Percentiles rank a stretch among this genome's conserved stretches.
Evolutionary conservation across 2,888 invertebrate species (phyloP).

Genomic region (Leucophenga montana): DNA sequence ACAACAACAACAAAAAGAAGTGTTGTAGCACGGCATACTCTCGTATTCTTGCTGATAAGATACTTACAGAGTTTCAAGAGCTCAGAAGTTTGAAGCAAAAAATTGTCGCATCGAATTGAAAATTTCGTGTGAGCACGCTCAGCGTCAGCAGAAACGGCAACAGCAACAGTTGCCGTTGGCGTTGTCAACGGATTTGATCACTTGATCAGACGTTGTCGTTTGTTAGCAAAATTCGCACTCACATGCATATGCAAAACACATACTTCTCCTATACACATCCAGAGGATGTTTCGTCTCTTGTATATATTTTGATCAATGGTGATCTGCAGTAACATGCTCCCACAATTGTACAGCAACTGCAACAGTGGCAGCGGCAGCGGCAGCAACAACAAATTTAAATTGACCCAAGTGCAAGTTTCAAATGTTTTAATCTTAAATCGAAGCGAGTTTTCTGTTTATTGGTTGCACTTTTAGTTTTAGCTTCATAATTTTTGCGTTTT

Average conservation of each 20-base stretch:
- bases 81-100: constrained; percentile 28
- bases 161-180: constrained; percentile 8
- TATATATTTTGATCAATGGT: constrained; percentile 58
- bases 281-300: neutral
- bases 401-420: constrained; percentile 35
- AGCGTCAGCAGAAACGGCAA: constrained; percentile 38
- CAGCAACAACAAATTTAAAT: constrained; percentile 46
- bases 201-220: constrained; percentile 58
- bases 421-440: constrained; percentile 26
- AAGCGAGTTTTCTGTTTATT: neutral
- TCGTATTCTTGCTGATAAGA: constrained; percentile 50
- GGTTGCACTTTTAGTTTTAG: neutral
- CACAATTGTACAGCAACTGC: constrained; percentile 25
- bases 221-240: constrained; percentile 24
- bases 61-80: neutral
- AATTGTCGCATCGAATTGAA: constrained; percentile 64
- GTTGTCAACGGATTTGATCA: constrained; percentile 46
- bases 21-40: constrained; percentile 52
- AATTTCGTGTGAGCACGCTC: constrained; percentile 67
- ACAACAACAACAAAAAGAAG: constrained; percentile 11
- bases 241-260: constrained; percentile 18
- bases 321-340: constrained; percentile 43
- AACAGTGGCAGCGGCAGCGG: constrained; percentile 48
- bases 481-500: constrained; percentile 17
- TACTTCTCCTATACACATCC: neutral